Evolutionary conservation across 2,888 invertebrate genomes (phyloP).

Genomic region (Timandra comae): DNA sequence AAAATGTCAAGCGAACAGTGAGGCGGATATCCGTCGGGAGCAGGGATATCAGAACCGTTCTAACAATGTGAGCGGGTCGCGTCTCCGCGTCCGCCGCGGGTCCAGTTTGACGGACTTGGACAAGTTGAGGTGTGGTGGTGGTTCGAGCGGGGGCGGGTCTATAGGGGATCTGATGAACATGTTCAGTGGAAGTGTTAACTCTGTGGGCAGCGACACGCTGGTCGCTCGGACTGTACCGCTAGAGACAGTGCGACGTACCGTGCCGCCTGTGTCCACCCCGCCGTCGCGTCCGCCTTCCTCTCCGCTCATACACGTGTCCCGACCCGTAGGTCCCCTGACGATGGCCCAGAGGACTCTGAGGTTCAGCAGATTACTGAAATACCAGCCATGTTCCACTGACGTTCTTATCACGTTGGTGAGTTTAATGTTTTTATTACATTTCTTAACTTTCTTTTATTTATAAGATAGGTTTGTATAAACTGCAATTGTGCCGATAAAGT

Average conservation of each 20-base stretch:
- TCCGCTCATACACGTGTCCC: conserved; percentile 58
- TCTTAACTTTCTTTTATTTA: too few species aligned
- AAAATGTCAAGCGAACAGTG: conserved; percentile 64
- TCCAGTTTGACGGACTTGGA: conserved; percentile 85
- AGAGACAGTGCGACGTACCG: conserved; percentile 79
- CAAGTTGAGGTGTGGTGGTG: conserved; percentile 72
- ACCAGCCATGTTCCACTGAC: conserved; percentile 77
- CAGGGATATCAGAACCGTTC: conserved; percentile 69
- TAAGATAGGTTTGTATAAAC: too few species aligned
- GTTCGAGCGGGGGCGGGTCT: conserved; percentile 76
- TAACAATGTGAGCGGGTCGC: conserved; percentile 61
- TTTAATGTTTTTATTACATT: conserved; percentile 22
- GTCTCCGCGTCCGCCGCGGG: conserved; percentile 80
- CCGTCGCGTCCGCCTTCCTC: conserved; percentile 57
- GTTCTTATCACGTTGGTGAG: conserved; percentile 63
- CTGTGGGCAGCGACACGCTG: conserved; percentile 82
- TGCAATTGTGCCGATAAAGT: too few species aligned
- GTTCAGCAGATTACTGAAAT: conserved; percentile 81
- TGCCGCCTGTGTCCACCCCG: conserved; percentile 66
- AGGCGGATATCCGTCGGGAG: conserved; percentile 72
- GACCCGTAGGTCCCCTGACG: conserved; percentile 76
- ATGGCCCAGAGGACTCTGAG: conserved; percentile 82
- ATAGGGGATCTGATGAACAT: conserved; percentile 89
- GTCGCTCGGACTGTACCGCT: conserved; percentile 84
- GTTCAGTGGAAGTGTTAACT: conserved; percentile 83